Percentiles rank a stretch among this genome's conserved stretches.
Conservation (phyloP, 1,140 invertebrate species). For the Popillia japonica region DNA sequence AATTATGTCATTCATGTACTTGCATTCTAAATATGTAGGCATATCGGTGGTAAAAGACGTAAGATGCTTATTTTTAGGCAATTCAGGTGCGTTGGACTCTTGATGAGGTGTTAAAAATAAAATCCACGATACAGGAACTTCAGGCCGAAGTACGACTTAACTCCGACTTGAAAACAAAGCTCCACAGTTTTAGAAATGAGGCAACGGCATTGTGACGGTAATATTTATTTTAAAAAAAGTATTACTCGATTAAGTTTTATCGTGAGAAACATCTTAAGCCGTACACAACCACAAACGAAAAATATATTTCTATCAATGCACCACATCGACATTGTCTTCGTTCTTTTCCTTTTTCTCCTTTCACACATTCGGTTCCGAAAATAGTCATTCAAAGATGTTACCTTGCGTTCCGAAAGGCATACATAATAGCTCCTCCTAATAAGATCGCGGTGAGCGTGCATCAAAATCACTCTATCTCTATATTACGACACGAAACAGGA, state of each 20-base stretch:
- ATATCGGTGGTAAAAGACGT: background rate
- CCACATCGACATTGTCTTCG: no score
- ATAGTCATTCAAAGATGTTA: no score
- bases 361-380: background rate
- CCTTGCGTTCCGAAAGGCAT: background rate
- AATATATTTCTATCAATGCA: no score
- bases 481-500: slow-evolving; percentile 4
- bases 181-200: background rate
- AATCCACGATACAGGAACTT: background rate
- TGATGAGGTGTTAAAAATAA: background rate
- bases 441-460: background rate
- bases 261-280: background rate
- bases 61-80: background rate
- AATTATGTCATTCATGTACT: no score
- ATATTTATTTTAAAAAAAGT: background rate
- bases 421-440: background rate
- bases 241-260: no score
- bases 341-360: background rate
- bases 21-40: no score
- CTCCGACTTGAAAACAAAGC: background rate
- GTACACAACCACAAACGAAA: background rate
- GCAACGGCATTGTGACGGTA: background rate
- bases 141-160: background rate
- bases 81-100: slow-evolving; percentile 4
- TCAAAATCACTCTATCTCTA: background rate